Evolutionary conservation across 2,113 vertebrate species (phyloP).

Genomic region (Scartelaos histophorus): DNA sequence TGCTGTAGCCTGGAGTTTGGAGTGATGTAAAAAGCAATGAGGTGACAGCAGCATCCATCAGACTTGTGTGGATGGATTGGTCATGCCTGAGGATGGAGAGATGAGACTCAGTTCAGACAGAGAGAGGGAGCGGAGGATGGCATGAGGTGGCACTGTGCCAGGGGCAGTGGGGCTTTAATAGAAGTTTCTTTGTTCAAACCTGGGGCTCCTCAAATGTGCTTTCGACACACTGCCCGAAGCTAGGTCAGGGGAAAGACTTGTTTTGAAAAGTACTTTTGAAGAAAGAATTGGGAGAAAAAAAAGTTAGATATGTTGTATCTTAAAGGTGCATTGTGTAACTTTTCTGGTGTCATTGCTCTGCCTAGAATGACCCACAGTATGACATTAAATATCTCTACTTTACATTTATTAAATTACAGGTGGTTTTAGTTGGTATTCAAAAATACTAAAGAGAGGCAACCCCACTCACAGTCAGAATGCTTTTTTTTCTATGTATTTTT

Average conservation of each 20-base stretch:
- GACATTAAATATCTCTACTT: no score
- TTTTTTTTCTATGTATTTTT: no score
- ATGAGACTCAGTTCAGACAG: conserved; percentile 38
- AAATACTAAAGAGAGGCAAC: no score
- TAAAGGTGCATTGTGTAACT: no score
- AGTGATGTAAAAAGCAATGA: conserved; percentile 22
- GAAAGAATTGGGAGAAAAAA: neutral
- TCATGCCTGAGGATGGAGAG: conserved; percentile 44
- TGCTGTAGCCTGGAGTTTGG: neutral
- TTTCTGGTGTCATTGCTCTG: no score
- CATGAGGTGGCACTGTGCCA: conserved; percentile 7
- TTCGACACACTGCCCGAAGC: conserved; percentile 16
- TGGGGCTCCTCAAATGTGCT: conserved; percentile 29
- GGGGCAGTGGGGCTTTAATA: conserved; percentile 38
- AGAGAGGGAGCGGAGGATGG: neutral
- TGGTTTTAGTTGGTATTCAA: no score
- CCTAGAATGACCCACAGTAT: no score
- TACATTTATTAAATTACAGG: no score
- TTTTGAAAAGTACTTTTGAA: neutral
- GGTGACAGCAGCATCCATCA: conserved; percentile 44
- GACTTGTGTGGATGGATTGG: conserved; percentile 44
- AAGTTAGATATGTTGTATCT: neutral
- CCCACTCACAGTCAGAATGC: no score
- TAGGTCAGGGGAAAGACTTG: neutral
- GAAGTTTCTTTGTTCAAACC: conserved; percentile 35